Evolutionary conservation across 2,113 vertebrate species (phyloP), one percentile per base, ranked within the genome.

Genomic region (Semnornis frantzii): DNA sequence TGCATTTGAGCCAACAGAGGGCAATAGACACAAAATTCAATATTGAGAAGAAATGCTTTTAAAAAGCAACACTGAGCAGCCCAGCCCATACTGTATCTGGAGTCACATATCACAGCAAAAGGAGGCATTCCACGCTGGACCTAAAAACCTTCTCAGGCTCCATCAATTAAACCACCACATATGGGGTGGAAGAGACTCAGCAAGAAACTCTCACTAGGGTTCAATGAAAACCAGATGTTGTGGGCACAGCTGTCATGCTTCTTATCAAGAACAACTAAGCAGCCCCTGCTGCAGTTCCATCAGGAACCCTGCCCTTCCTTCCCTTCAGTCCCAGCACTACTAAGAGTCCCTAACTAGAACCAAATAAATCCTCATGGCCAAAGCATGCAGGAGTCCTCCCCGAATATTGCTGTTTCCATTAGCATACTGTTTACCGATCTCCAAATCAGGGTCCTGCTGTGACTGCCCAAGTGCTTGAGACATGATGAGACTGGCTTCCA

Each of bases 101-200:
- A 93, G 89, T 94, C 88, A 93, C 87, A 82, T 92, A 95, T 86
- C 92, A 94, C 73, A 94, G 83, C 81, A 77, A 96, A 96, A 94
- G 82, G 76, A 62, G 0, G 90, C 84, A 93, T 85, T 96, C 92
- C 94, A 85, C 0, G 1, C 86, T 89, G 91, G 88, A 97, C 84
- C 85, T 92, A 82, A 95, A 95, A 95, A 73, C 92, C 94, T 96
- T 96, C 89, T 93, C 89, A 85, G 89, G 89, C 95, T 96, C 92
- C 85, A 96, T 92, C 90, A 97, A 85, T 95, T 95, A 97, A 97
- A 93, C 87, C 82, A 92, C 90, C 92, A 92, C 94, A 94, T 95
- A 92, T 93, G 95, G 91, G 82, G 82, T 82, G 95, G 94, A 94
- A 96, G 95, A 94, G 82, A 88, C 96, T 88, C 93, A 97, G 82